Percentiles rank a stretch among this genome's conserved stretches.
These are phyloP conservation scores for Setophaga coronata DNA, from an alignment of 2,113 vertebrate genomes.

Conservation along the genomic window DNA sequence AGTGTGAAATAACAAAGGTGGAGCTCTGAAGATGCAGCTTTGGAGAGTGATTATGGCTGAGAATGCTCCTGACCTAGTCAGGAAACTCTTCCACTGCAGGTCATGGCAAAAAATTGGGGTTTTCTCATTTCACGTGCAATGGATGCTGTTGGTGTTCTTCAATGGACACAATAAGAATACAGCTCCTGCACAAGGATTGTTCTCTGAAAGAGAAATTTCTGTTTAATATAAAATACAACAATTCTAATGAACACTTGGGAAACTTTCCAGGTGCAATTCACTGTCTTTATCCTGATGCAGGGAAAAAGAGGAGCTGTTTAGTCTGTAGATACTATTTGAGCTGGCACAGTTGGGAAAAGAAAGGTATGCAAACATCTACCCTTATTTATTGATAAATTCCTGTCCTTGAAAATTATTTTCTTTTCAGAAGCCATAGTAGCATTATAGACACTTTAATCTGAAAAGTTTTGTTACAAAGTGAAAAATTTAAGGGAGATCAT, in stretches of 20 bases:
- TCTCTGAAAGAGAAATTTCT: not conserved
- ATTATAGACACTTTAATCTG: not conserved
- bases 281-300: not conserved
- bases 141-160: not conserved
- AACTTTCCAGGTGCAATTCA: not conserved
- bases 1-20: not conserved
- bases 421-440: not conserved
- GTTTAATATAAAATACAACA: not conserved
- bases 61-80: not conserved
- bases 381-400: not conserved
- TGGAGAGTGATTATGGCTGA: not conserved
- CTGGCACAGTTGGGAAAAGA: not conserved
- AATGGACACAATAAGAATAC: not conserved
- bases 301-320: not conserved
- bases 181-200: not conserved
- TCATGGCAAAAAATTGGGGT: not conserved
- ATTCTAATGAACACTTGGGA: not conserved
- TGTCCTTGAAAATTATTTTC: not conserved
- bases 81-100: not conserved
- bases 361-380: not conserved
- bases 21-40: not conserved
- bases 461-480: not conserved
- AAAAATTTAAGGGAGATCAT: not conserved
- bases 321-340: not conserved
- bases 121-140: not conserved